Conservation (phyloP, 2,113 vertebrate genomes). For the Grammomys dolichurus region DNA sequence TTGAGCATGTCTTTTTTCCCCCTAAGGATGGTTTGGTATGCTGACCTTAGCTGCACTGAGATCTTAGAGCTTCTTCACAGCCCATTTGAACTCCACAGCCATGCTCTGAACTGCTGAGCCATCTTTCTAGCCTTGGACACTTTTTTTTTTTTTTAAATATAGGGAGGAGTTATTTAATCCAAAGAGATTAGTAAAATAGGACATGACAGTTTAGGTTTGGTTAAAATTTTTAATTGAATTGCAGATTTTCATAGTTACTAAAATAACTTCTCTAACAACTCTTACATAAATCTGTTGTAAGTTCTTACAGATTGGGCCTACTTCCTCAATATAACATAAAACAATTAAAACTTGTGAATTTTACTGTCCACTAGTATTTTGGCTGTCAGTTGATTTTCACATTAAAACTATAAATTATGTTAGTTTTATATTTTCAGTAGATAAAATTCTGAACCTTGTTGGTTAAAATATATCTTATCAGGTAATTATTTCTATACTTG, state of each 20-base stretch:
- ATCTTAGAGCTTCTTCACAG: too few relatives aligned
- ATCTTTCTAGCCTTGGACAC: background rate
- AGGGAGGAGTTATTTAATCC: conserved; percentile 2
- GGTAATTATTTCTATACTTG: conserved; percentile 60
- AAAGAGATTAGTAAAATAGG: conserved; percentile 49
- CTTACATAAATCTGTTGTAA: background rate
- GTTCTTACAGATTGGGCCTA: background rate
- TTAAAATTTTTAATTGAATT: conserved; percentile 61
- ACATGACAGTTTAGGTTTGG: conserved; percentile 20
- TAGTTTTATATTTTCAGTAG: background rate
- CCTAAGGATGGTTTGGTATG: too few relatives aligned
- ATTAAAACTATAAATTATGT: background rate
- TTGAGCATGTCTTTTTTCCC: background rate
- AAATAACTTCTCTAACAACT: conserved; percentile 26
- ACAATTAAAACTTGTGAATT: conserved; percentile 7
- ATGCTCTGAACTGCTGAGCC: background rate
- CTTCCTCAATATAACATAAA: conserved; percentile 44
- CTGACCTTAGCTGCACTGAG: too few relatives aligned
- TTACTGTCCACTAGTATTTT: background rate
- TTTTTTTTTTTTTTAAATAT: background rate
- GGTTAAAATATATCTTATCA: background rate
- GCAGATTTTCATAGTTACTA: background rate
- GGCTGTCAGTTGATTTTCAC: background rate
- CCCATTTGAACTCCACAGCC: background rate
- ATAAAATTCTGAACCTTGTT: background rate